A percentile compares a stretch with the other conserved stretches of the same genome.
These are phyloP conservation scores for Thalpophila matura DNA, from an alignment of 2,888 invertebrate genomes.

Conservation along the genomic window DNA sequence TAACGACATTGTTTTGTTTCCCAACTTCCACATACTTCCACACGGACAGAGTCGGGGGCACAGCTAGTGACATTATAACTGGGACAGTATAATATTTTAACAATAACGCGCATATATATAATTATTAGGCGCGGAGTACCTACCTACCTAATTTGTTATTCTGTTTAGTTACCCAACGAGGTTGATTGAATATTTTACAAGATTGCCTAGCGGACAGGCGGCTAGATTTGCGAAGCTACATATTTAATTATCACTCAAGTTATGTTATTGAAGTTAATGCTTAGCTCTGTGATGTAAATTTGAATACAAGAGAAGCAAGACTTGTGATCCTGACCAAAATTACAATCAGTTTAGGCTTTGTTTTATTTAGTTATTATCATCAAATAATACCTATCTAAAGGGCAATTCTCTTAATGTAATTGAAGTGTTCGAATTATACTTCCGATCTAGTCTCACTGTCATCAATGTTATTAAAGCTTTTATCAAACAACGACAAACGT, in stretches of 20 bases:
- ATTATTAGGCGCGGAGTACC: slow-evolving; percentile 64
- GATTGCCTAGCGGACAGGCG: slow-evolving; percentile 72
- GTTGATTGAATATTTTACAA: slow-evolving; percentile 81
- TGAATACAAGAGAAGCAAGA: not conserved
- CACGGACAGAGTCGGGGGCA: no score
- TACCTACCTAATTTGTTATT: slow-evolving; percentile 78
- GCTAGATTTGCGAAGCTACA: slow-evolving; percentile 73
- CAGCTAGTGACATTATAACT: not conserved
- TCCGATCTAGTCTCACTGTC: no score
- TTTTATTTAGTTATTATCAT: no score
- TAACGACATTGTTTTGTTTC: no score
- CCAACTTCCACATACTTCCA: no score
- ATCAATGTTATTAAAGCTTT: no score
- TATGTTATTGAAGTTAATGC: slow-evolving; percentile 45
- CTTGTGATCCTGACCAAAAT: not conserved
- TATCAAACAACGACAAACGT: no score
- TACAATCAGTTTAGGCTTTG: no score
- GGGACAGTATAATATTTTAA: slow-evolving; percentile 1
- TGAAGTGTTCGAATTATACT: no score
- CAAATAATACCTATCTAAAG: no score
- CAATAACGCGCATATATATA: slow-evolving; percentile 11
- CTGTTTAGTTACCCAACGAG: slow-evolving; percentile 79
- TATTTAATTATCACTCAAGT: slow-evolving; percentile 79
- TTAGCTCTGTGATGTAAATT: not conserved
- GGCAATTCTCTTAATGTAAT: no score